Base-by-base conservation (phyloP, 23 tunicate species). In the Clavelina lepadiformis region DNA sequence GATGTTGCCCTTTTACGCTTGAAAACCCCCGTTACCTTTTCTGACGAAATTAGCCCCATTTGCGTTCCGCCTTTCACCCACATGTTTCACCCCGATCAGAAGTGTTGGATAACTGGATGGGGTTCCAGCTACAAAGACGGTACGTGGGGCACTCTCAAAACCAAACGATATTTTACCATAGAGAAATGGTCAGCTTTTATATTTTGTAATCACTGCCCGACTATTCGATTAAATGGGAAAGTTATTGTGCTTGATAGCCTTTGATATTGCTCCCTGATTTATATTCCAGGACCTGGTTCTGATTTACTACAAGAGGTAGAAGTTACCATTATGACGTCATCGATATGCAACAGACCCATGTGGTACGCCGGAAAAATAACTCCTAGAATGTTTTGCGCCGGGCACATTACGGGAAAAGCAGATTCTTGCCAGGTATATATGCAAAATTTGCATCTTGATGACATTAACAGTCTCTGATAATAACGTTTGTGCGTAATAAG, bases 61-160 rank as follows among this genome's bases (percentile, higher is more conserved):
- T 72, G 78, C 33, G 23, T 72, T 25, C 78, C 78, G 2, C 65
- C 69, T n/a, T 34, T 56, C 18, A 59, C 50, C 41, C 78, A 72
- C 37, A 33, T 72, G 15, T 72, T 72, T 23, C 59, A 60, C 25
- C 56, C 28, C 23, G 69, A 69, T 3, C 69, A 72, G 38, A 35
- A 23, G n/a, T 72, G 78, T 36, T 72, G 78, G 78, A 32, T 72
- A 29, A 72, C 78, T 6, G 78, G 78, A 2, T 72, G 78, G 78
- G 78, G 78, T 13, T 36, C 78, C 1, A 22, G 36, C 19, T 72
- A 66, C 3, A 19, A 30, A 27, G 35, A 60, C 54, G 78, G 78
- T 72, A 36, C 32, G 45, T n/a, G n/a, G n/a, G n/a, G n/a, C n/a
- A n/a, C n/a, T n/a, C n/a, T n/a, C n/a, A n/a, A n/a, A n/a, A n/a